Conservation (phyloP, 2,888 invertebrate genomes). For the Eupithecia inturbata region DNA sequence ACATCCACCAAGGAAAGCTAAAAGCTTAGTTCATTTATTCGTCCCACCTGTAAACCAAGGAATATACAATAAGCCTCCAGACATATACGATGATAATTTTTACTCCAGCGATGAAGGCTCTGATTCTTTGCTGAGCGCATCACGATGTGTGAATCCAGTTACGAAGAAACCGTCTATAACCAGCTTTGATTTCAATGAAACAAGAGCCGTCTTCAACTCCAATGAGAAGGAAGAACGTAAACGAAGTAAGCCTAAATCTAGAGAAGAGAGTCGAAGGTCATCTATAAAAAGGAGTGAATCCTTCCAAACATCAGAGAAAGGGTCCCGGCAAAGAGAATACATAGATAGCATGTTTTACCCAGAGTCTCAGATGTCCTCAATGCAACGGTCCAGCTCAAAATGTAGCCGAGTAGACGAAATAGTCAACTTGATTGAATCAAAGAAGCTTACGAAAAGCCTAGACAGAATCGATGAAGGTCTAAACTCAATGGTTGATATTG, state of each 20-base stretch:
- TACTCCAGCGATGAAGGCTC: constrained; percentile 88
- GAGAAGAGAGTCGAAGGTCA: constrained; percentile 67
- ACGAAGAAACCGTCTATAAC: constrained; percentile 67
- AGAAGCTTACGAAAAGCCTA: constrained; percentile 88
- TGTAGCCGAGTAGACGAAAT: constrained; percentile 78
- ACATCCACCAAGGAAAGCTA: constrained; percentile 90
- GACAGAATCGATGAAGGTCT: constrained; percentile 90
- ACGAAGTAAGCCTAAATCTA: constrained; percentile 70
- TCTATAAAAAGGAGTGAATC: constrained; percentile 80
- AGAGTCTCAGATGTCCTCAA: constrained; percentile 74
- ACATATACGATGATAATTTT: constrained; percentile 83
- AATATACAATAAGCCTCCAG: constrained; percentile 81
- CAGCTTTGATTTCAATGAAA: constrained; percentile 78
- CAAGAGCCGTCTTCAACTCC: constrained; percentile 84
- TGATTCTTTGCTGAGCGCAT: constrained; percentile 88
- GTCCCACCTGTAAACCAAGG: constrained; percentile 85
- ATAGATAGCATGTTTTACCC: constrained; percentile 85
- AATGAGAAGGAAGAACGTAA: constrained; percentile 77
- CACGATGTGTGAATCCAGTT: constrained; percentile 75
- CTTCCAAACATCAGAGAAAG: constrained; percentile 77
- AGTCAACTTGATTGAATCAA: constrained; percentile 84
- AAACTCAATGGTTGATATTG: constrained; percentile 88
- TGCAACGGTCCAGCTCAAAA: constrained; percentile 61
- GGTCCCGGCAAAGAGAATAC: constrained; percentile 76
- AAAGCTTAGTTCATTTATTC: constrained; percentile 88